phyloP scores from a whole-genome alignment of 2,888 invertebrate genomes.

The Acrobasis repandana region DNA sequence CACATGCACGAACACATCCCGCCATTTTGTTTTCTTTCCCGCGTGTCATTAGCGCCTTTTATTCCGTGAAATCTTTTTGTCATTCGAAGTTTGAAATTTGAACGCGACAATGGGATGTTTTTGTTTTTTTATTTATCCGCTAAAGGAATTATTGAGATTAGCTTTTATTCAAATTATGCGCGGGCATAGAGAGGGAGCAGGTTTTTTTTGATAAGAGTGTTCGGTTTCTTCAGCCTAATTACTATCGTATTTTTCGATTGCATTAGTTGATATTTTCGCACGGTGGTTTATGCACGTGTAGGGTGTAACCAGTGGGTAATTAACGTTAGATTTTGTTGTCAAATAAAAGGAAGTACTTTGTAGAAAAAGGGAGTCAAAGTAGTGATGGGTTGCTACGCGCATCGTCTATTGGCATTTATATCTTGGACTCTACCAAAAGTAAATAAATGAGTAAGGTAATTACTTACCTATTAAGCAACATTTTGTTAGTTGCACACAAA shows the following conservation, averaged over 20 bases:
- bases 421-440: too few species aligned
- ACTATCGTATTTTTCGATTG: constrained; percentile 54
- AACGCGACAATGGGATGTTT: constrained; percentile 67
- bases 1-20: constrained; percentile 73
- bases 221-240: constrained; percentile 59
- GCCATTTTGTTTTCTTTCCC: constrained; percentile 59
- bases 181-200: constrained; percentile 45
- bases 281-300: constrained; percentile 54
- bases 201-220: constrained; percentile 43
- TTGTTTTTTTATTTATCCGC: constrained; percentile 81
- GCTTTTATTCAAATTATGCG: constrained; percentile 49
- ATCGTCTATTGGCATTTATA: background rate
- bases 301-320: constrained; percentile 59
- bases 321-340: constrained; percentile 46
- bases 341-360: background rate
- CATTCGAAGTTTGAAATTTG: constrained; percentile 62
- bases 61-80: constrained; percentile 44
- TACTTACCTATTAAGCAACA: too few species aligned
- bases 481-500: too few species aligned
- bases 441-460: too few species aligned
- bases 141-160: constrained; percentile 55
- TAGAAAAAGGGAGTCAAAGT: too few species aligned
- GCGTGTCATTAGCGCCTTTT: constrained; percentile 70
- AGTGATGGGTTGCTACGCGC: background rate
- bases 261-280: constrained; percentile 67